These are phyloP conservation scores for Drosophila neonasuta DNA, from an alignment of 2,888 invertebrate species.

Conservation along the genomic window DNA sequence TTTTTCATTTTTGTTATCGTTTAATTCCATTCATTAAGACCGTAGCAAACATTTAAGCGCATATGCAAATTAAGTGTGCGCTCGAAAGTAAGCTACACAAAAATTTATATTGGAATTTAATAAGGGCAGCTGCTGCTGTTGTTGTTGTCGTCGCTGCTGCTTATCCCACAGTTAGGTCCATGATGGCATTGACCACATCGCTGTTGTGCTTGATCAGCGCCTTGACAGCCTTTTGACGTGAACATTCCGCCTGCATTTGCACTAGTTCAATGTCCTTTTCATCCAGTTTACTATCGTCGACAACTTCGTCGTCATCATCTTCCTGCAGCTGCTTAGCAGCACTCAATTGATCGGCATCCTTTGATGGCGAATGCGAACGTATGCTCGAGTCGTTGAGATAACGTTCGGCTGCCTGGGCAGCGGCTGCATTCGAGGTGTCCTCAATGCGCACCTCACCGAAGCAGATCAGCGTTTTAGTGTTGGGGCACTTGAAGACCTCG, in stretches of 20 bases:
- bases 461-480: slow-evolving; percentile 49
- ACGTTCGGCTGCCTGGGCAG: slow-evolving; percentile 55
- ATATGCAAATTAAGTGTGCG: not conserved
- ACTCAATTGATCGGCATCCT: not conserved
- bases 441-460: slow-evolving; percentile 61
- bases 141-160: not conserved
- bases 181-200: slow-evolving; percentile 71
- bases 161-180: slow-evolving; percentile 53
- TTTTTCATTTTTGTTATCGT: not conserved
- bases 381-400: slow-evolving; percentile 34
- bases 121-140: too few species aligned
- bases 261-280: slow-evolving; percentile 63
- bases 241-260: slow-evolving; percentile 56
- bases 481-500: slow-evolving; percentile 55
- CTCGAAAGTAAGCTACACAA: not conserved
- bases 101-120: slow-evolving; percentile 3
- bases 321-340: not conserved
- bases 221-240: slow-evolving; percentile 53
- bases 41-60: slow-evolving; percentile 1
- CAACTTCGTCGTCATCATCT: slow-evolving; percentile 3
- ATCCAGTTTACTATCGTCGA: slow-evolving; percentile 29
- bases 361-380: not conserved
- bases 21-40: slow-evolving; percentile 6
- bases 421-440: slow-evolving; percentile 41
- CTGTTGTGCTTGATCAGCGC: slow-evolving; percentile 49